Conservation (phyloP, 1,140 invertebrate species). For the Cherax quadricarinatus region DNA sequence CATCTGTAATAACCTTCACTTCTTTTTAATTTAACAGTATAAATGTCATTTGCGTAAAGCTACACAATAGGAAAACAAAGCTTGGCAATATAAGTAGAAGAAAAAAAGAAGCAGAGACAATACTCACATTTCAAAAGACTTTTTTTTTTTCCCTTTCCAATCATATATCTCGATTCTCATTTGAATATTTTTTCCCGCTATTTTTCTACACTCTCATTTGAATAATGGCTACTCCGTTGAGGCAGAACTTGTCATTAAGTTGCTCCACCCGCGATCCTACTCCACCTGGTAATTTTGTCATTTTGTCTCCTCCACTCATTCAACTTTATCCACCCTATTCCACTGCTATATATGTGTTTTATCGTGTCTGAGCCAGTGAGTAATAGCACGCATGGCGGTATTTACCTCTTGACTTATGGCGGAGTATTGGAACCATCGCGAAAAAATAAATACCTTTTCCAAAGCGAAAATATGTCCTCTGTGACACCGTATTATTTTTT, state of each 20-base stretch:
- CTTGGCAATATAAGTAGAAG: not conserved
- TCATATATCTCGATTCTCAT: not conserved
- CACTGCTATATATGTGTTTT: not conserved
- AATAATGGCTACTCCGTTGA: not conserved
- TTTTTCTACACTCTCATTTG: slow-evolving; percentile 12
- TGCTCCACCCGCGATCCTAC: not conserved
- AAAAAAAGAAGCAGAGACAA: not conserved
- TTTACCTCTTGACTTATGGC: not conserved
- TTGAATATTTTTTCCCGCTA: slow-evolving; percentile 18
- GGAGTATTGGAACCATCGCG: not conserved
- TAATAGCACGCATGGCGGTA: not conserved
- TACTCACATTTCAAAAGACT: not conserved
- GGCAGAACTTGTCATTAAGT: not conserved
- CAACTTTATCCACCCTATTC: not conserved
- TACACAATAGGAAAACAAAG: too few species aligned
- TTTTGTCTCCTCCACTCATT: slow-evolving; percentile 11
- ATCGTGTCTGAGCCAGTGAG: not conserved
- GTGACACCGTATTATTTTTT: too few species aligned
- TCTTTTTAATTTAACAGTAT: too few species aligned
- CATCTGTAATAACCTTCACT: too few species aligned
- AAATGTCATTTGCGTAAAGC: too few species aligned
- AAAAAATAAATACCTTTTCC: not conserved
- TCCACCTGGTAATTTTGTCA: slow-evolving; percentile 7
- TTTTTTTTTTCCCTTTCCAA: not conserved
- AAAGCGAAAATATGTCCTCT: too few species aligned